phyloP scores from a whole-genome alignment of 2,113 vertebrate genomes.

The Spea bombifrons region DNA sequence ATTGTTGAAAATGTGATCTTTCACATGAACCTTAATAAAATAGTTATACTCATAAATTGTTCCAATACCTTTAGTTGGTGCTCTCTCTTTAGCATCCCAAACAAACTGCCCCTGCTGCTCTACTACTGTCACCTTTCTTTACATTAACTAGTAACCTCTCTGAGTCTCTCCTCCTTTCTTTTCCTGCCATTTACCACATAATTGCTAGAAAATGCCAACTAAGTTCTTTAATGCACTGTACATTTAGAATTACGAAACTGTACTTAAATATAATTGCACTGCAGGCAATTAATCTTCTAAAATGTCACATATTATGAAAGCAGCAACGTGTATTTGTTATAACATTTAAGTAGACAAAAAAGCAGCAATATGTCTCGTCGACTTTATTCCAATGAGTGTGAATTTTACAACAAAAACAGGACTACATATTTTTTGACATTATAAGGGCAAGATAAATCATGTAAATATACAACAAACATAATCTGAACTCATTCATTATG shows the following conservation, averaged over 20 bases:
- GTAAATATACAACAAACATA: conserved; percentile 5
- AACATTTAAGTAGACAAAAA: conserved; percentile 40
- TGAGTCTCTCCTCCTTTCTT: conserved; percentile 10
- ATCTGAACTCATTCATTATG: neutral
- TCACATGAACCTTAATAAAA: too few relatives aligned
- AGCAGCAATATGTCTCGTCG: conserved; percentile 33
- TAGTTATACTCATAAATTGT: neutral
- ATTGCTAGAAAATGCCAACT: conserved; percentile 30
- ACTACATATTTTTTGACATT: conserved; percentile 38
- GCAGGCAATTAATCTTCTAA: conserved; percentile 33
- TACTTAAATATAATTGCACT: conserved; percentile 41
- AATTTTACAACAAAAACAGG: conserved; percentile 2
- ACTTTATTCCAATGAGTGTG: conserved; percentile 27
- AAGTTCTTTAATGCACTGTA: conserved; percentile 30
- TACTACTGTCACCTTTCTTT: neutral
- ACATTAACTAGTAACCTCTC: neutral
- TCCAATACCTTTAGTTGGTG: neutral
- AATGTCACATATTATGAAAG: conserved; percentile 38
- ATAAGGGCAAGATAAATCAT: conserved; percentile 25
- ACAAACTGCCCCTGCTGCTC: neutral
- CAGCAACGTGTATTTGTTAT: conserved; percentile 31
- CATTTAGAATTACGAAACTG: conserved; percentile 25
- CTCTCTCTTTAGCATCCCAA: neutral
- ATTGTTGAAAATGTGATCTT: neutral
- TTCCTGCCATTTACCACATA: conserved; percentile 20